Evolutionary conservation across 2,113 vertebrate genomes (phyloP), one percentile per base, ranked within the genome.

Genomic region (Indicator indicator): DNA sequence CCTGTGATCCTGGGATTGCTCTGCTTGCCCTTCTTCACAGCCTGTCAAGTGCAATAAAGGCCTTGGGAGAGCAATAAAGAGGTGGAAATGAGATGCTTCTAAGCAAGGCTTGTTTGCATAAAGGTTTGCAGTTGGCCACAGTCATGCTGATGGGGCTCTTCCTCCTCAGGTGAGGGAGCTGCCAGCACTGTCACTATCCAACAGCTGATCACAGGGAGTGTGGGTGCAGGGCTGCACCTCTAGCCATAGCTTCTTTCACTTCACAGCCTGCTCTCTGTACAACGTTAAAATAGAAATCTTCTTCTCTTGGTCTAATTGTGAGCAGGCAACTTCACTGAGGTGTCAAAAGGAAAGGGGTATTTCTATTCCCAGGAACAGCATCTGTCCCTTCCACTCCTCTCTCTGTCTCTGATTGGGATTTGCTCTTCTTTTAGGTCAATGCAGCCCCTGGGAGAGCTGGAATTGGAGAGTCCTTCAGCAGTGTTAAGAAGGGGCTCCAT

Each of bases 1-100:
- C 71, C 76, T 85, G 54, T 84, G 67, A 86, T 95, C 56, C 73
- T 96, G 75, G 73, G 71, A 93, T 95, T 36, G 79, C 4, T 77
- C 56, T 82, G 68, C 44, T 64, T 79, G 81, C 89, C 90, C 81
- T 95, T 86, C 83, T 64, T 86, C 83, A 12, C 56, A 92, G 83
- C 63, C 72, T 73, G 63, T 88, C 32, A 62, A 88, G 56, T 48
- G 81, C 56, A 92, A 32, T 54, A 76, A 90, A 91, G 88, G 63
- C 85, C 62, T 88, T 91, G 67, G 18, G 72, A 81, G 84, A 94
- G 91, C 89, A 91, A 84, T 72, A 74, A 75, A 59, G 44, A 48
- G 58, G n/a, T 30, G 60, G 85, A 65, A 88, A 88, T 88, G 40
- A 63, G 58, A 81, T 70, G 80, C 62, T 71, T 83, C 44, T 74